Percentiles rank a stretch among this genome's conserved stretches.
Evolutionary conservation across 2,888 invertebrate species (phyloP).

Genomic region (Aproaerema taeniolella): DNA sequence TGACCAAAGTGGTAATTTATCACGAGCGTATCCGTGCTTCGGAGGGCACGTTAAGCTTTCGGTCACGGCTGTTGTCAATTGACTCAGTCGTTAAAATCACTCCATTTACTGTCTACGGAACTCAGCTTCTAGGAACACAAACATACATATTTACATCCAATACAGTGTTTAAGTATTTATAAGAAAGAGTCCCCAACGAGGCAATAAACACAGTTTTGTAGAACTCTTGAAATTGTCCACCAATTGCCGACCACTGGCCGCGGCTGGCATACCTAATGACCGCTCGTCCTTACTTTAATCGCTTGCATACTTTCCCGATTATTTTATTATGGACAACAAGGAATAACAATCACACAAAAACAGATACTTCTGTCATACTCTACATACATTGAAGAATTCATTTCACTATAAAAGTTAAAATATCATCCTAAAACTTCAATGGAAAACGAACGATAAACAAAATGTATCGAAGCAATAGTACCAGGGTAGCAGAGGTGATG

Average conservation of each 20-base stretch:
- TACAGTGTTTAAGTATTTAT: constrained; percentile 36
- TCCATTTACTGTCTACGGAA: too few species aligned
- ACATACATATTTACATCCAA: too few species aligned
- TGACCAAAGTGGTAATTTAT: too few species aligned
- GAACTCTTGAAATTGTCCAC: constrained; percentile 54
- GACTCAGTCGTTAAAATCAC: too few species aligned
- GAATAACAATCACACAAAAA: background rate
- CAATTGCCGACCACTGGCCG: constrained; percentile 32
- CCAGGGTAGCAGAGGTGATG: constrained; percentile 30
- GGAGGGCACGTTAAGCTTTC: too few species aligned
- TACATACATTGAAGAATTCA: constrained; percentile 33
- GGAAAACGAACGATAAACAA: background rate
- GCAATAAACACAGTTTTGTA: constrained; percentile 58
- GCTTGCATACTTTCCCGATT: constrained; percentile 55
- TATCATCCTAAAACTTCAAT: background rate
- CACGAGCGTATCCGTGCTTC: too few species aligned
- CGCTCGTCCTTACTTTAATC: constrained; percentile 57
- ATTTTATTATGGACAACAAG: constrained; percentile 44
- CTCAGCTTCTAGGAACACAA: too few species aligned
- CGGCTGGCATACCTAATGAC: constrained; percentile 25
- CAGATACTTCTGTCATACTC: background rate
- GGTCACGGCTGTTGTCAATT: too few species aligned
- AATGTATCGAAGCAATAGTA: constrained; percentile 9
- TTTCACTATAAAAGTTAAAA: background rate
- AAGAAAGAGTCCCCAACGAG: constrained; percentile 30